phyloP scores from a whole-genome alignment of 1,140 invertebrate genomes.

The Danaus plexippus region DNA sequence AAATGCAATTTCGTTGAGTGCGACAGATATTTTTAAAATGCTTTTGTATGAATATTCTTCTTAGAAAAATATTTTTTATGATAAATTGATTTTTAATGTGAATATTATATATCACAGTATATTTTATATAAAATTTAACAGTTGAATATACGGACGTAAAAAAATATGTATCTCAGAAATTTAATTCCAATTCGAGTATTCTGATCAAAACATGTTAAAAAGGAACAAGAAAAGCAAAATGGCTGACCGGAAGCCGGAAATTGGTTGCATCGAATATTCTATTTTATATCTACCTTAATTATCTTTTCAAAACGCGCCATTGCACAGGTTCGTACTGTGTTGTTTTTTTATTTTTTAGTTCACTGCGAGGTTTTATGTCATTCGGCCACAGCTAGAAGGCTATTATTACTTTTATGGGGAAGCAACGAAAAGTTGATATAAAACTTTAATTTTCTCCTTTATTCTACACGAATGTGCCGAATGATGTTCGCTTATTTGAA shows the following conservation, averaged over 20 bases:
- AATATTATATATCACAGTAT: too few species aligned
- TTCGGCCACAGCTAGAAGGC: conserved; percentile 2
- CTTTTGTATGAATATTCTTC: too few species aligned
- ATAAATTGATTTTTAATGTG: conserved; percentile 7
- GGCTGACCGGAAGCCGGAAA: conserved; percentile 50
- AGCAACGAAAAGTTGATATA: too few species aligned
- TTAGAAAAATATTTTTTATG: too few species aligned
- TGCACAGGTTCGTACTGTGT: conserved; percentile 26
- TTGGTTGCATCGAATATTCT: conserved; percentile 61
- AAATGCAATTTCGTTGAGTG: conserved; percentile 5
- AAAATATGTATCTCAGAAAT: too few species aligned
- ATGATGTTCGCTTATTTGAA: too few species aligned
- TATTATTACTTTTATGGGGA: too few species aligned
- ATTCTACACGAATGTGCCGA: too few species aligned
- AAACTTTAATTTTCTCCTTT: too few species aligned
- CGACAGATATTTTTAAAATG: neutral
- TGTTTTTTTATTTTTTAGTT: conserved; percentile 11
- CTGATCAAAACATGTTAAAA: conserved; percentile 1
- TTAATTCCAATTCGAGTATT: too few species aligned
- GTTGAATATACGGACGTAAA: too few species aligned
- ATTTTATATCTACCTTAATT: conserved; percentile 66
- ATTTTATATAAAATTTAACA: too few species aligned
- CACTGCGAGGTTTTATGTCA: conserved; percentile 6
- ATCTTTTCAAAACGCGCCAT: conserved; percentile 52
- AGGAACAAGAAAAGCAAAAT: conserved; percentile 49